Evolutionary conservation across 2,797 vertebrate species (phyloP).

Genomic region (Rhabdophis nuchalis): DNA sequence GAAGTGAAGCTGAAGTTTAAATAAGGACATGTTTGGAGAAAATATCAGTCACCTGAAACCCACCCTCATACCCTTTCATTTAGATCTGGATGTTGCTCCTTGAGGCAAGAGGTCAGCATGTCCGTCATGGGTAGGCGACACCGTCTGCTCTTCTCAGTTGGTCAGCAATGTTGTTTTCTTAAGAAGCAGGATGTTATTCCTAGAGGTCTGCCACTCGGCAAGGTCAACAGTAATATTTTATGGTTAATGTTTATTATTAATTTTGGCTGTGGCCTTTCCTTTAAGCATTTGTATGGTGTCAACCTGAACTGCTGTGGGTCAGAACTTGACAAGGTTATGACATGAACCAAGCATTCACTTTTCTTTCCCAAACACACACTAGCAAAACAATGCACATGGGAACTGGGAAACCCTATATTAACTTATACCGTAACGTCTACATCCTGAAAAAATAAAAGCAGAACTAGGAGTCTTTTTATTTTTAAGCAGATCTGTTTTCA

Average conservation of each 20-base stretch:
- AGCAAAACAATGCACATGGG: slow-evolving; percentile 57
- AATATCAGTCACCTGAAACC: slow-evolving; percentile 22
- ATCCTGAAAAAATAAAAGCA: slow-evolving; percentile 34
- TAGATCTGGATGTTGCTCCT: slow-evolving; percentile 58
- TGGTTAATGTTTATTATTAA: slow-evolving; percentile 65
- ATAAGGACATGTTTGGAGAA: slow-evolving; percentile 9
- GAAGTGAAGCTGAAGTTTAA: slow-evolving; percentile 5
- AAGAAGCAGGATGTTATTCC: slow-evolving; percentile 71
- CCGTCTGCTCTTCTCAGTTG: slow-evolving; percentile 48
- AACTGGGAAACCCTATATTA: slow-evolving; percentile 52
- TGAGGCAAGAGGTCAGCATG: slow-evolving; percentile 56
- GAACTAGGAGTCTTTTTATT: slow-evolving; percentile 29
- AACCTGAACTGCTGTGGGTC: slow-evolving; percentile 47
- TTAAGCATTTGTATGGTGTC: slow-evolving; percentile 61
- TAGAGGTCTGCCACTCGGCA: slow-evolving; percentile 63
- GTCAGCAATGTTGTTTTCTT: slow-evolving; percentile 69
- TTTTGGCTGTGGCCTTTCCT: slow-evolving; percentile 65
- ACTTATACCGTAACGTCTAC: slow-evolving; percentile 60
- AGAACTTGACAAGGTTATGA: slow-evolving; percentile 66
- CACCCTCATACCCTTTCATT: slow-evolving; percentile 48
- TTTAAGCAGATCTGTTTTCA: slow-evolving; percentile 40
- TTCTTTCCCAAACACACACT: slow-evolving; percentile 57
- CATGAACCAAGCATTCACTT: slow-evolving; percentile 48
- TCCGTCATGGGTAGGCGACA: slow-evolving; percentile 53
- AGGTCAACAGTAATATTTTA: slow-evolving; percentile 66